These are phyloP conservation scores for Neogale vison DNA, from an alignment of 2,113 vertebrate species.

Conservation along the genomic window DNA sequence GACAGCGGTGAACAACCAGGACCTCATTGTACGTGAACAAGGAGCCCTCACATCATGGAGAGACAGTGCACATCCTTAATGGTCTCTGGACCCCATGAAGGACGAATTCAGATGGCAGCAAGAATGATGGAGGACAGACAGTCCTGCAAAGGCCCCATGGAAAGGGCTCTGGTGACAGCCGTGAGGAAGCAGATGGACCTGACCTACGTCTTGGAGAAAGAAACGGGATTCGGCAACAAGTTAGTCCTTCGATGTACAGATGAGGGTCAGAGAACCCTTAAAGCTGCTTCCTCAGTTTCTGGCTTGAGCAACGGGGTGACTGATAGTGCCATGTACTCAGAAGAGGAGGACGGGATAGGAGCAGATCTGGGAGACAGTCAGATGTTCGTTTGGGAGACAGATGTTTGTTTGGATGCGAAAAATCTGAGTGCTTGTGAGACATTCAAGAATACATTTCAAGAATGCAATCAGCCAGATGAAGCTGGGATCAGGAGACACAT, in stretches of 20 bases:
- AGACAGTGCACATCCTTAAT: neutral
- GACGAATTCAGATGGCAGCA: neutral
- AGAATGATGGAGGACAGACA: neutral
- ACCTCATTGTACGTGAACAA: neutral
- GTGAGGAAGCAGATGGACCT: neutral
- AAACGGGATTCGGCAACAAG: neutral
- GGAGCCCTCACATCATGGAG: neutral
- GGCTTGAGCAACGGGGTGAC: neutral
- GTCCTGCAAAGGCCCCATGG: rapidly evolving
- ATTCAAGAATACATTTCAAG: neutral
- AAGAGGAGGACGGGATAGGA: rapidly evolving
- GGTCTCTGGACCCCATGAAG: neutral
- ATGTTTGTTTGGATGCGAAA: neutral
- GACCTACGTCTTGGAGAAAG: neutral
- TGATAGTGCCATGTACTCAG: rapidly evolving
- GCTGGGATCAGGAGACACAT: neutral
- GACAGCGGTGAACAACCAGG: neutral
- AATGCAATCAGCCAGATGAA: neutral
- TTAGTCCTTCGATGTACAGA: too few species aligned
- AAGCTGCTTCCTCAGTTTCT: neutral
- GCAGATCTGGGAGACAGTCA: rapidly evolving
- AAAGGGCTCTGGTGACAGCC: neutral
- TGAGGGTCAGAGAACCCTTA: neutral
- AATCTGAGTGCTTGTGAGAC: neutral
- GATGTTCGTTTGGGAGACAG: rapidly evolving